These are phyloP conservation scores for Scelioninae gen. 1 DNA, from an alignment of 2,888 invertebrate species.

Conservation along the genomic window DNA sequence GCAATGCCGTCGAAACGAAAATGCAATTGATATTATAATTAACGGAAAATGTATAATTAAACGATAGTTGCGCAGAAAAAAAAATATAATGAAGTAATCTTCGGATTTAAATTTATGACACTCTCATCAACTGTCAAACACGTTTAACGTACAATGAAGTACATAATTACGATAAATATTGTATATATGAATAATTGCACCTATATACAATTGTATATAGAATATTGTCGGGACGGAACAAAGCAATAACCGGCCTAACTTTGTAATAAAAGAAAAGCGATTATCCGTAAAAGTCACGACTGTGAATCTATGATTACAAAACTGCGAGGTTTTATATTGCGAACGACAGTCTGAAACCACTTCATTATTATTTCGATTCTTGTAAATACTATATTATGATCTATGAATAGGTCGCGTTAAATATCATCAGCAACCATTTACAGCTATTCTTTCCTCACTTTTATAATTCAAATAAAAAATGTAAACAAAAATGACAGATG, in stretches of 20 bases:
- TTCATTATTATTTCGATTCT: slow-evolving; percentile 57
- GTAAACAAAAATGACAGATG: no score
- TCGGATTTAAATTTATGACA: slow-evolving; percentile 45
- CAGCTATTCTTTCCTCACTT: slow-evolving; percentile 15
- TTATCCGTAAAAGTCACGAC: slow-evolving; percentile 65
- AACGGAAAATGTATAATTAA: slow-evolving; percentile 38
- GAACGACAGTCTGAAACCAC: slow-evolving; percentile 28
- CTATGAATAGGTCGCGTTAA: slow-evolving; percentile 25
- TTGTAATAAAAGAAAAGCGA: slow-evolving; percentile 42
- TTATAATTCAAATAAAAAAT: background rate
- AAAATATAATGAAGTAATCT: slow-evolving; percentile 43
- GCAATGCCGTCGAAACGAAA: slow-evolving; percentile 1
- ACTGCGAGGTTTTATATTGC: slow-evolving; percentile 42
- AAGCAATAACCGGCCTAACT: slow-evolving; percentile 33
- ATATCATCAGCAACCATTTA: background rate
- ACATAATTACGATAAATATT: slow-evolving; percentile 56
- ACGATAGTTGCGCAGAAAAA: slow-evolving; percentile 16
- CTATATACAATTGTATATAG: no score
- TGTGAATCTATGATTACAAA: slow-evolving; percentile 47
- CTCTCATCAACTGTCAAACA: slow-evolving; percentile 44
- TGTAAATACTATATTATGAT: slow-evolving; percentile 31
- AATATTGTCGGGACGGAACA: slow-evolving; percentile 38
- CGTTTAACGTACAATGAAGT: slow-evolving; percentile 40
- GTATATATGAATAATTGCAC: slow-evolving; percentile 28
- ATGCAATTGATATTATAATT: slow-evolving; percentile 37